Conservation (phyloP, 1,140 invertebrate genomes). For the Oscheius sp. region DNA sequence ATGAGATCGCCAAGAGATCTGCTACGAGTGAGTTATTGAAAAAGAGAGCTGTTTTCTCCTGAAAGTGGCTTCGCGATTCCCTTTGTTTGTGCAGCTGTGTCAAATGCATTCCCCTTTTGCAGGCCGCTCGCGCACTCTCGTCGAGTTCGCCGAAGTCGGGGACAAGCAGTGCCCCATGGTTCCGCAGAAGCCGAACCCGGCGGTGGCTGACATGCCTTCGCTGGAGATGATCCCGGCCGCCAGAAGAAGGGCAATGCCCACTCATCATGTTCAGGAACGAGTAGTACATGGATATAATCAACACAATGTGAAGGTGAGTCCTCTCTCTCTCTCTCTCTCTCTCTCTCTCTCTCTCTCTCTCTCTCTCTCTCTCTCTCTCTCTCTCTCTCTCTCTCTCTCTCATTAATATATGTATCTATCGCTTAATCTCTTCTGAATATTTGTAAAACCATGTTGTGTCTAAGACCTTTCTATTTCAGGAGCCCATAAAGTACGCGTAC, state of each 20-base stretch:
- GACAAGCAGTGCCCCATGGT: neutral
- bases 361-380: no score
- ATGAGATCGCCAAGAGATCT: slow-evolving; percentile 13
- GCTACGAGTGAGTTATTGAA: no score
- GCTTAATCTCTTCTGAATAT: no score
- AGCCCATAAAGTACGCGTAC: neutral
- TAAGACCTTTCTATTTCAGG: no score
- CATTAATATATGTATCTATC: no score
- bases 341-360: no score
- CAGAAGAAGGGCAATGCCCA: neutral
- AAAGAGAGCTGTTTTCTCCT: no score
- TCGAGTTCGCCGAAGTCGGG: slow-evolving; percentile 23
- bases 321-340: no score
- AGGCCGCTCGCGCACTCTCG: slow-evolving; percentile 36
- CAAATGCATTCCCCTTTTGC: slow-evolving; percentile 18
- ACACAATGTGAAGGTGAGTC: slow-evolving; percentile 5
- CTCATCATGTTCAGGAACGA: neutral
- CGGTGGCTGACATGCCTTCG: neutral
- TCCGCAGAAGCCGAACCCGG: no score
- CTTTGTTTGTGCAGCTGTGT: neutral
- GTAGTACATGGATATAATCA: neutral
- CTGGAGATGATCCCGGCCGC: slow-evolving; percentile 2
- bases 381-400: no score
- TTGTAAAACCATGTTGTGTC: no score
- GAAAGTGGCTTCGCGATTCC: neutral